A percentile compares a stretch with the other conserved stretches of the same genome.
Conservation (phyloP, 2,797 vertebrate genomes). For the Geotrypetes seraphini region DNA sequence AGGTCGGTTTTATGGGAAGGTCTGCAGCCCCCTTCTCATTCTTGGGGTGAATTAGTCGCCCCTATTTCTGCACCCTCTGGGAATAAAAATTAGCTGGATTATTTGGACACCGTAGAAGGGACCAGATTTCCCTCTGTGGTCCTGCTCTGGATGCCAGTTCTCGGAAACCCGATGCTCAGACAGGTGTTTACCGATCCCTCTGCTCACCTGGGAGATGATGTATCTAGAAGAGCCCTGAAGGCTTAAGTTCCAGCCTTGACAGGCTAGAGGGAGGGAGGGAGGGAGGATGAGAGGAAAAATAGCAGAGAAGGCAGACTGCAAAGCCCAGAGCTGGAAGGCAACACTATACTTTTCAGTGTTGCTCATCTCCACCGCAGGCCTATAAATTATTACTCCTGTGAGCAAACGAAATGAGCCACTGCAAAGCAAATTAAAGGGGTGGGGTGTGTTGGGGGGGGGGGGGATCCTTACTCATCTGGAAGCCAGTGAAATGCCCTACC, state of each 20-base stretch:
- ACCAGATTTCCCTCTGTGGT: no score
- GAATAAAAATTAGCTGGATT: no score
- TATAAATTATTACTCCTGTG: not conserved
- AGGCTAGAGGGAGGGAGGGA: not conserved
- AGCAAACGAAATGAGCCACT: not conserved
- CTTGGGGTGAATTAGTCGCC: no score
- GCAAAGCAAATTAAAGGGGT: no score
- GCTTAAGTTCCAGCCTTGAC: slow-evolving; percentile 5
- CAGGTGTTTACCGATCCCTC: not conserved
- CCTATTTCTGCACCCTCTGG: no score
- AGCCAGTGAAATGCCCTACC: slow-evolving; percentile 1
- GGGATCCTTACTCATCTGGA: not conserved
- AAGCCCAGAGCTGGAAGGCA: not conserved
- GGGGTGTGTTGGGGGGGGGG: no score
- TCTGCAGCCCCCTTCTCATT: no score
- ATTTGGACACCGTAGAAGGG: no score
- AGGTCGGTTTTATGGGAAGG: no score
- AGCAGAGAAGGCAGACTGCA: not conserved
- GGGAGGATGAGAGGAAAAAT: slow-evolving; percentile 1
- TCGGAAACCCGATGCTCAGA: slow-evolving; percentile 13
- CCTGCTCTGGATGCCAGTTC: no score
- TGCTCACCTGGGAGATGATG: not conserved
- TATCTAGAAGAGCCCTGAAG: not conserved
- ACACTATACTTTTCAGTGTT: not conserved
- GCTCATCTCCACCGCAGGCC: not conserved